Evolutionary conservation across 1,140 invertebrate species (phyloP).

Genomic region (Nixonia krombeini): DNA sequence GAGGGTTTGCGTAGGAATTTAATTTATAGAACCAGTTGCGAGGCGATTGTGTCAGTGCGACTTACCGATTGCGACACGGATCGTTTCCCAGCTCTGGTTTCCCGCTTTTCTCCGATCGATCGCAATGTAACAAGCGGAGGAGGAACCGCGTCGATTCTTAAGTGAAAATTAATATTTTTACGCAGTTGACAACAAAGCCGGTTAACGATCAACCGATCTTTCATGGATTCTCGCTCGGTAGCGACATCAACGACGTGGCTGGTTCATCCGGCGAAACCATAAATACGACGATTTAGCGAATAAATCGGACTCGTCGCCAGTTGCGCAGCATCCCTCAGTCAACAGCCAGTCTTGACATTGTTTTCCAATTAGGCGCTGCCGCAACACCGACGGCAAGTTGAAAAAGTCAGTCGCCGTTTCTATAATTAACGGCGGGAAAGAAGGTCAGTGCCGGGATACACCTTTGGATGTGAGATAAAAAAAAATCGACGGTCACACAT

Average conservation of each 20-base stretch:
- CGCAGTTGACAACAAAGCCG: too few relatives aligned
- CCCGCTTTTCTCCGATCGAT: too few relatives aligned
- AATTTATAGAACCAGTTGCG: conserved; percentile 26
- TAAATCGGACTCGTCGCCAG: conserved; percentile 1
- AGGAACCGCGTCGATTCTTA: too few relatives aligned
- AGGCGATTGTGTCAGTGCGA: conserved; percentile 13
- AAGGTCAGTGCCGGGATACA: conserved; percentile 38
- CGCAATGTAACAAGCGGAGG: too few relatives aligned
- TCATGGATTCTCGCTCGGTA: not conserved
- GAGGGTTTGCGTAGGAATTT: conserved; percentile 13
- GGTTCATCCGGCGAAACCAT: not conserved
- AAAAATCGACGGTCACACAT: too few relatives aligned
- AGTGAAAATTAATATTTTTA: too few relatives aligned
- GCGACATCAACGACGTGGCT: conserved; percentile 11
- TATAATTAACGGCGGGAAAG: conserved; percentile 34
- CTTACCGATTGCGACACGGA: conserved; percentile 34
- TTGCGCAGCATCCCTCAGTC: conserved; percentile 13
- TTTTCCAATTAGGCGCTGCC: conserved; percentile 23
- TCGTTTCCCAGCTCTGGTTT: too few relatives aligned
- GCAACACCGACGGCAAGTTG: too few relatives aligned
- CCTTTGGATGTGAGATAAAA: conserved; percentile 2
- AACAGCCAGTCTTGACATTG: conserved; percentile 32
- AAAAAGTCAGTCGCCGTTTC: conserved; percentile 16
- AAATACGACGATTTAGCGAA: not conserved
- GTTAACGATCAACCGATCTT: too few relatives aligned